Evolutionary conservation across 2,888 invertebrate species (phyloP), one percentile per base, ranked within the genome.

Genomic region (Monoplex corrugatus): DNA sequence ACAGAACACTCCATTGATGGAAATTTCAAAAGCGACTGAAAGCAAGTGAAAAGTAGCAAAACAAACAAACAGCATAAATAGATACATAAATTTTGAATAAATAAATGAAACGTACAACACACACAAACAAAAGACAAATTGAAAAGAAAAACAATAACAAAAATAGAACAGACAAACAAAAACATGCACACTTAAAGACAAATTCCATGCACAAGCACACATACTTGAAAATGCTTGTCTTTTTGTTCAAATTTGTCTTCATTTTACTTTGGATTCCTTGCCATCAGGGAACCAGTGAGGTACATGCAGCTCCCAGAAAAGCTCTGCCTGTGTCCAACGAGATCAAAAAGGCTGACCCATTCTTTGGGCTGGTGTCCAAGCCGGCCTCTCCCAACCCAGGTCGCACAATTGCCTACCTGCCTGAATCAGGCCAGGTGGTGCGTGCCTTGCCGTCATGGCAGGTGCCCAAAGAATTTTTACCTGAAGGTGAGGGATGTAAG

Each of bases 401-500:
- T 16, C 84, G 90, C 32, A 87, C 90, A 2, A 90, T 92, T n/a
- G 92, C 93, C 19, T 92, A 93, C 89, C 92, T 95, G 50, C 95
- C 95, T 6, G 93, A 95, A 28, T 94, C 94, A 43, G 96, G 95
- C 0, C 96, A 96, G 91, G 92, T 96, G 28, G 92, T 96, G 2
- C 92, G 95, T 2, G 93, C 94, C 0, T 68, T 96, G 35, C 94
- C 94, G 3, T 92, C 93, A 8, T 95, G 94, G 93, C 92, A 94
- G 80, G 94, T 95, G 8, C 96, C 96, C 3, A 93, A 94, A 50
- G 93, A 94, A 23, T 93, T 94, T 28, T 89, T 94, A 1, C 92
- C 94, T 28, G 93, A 94, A 87, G 94, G 96, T 95, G 87, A 43
- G 84, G 35, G 35, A 38, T 28, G 68, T 8, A 68, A 8, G 50